Percentiles rank a stretch among this genome's conserved stretches.
phyloP scores from a whole-genome alignment of 1,140 invertebrate species.

The Maconellicoccus hirsutus region DNA sequence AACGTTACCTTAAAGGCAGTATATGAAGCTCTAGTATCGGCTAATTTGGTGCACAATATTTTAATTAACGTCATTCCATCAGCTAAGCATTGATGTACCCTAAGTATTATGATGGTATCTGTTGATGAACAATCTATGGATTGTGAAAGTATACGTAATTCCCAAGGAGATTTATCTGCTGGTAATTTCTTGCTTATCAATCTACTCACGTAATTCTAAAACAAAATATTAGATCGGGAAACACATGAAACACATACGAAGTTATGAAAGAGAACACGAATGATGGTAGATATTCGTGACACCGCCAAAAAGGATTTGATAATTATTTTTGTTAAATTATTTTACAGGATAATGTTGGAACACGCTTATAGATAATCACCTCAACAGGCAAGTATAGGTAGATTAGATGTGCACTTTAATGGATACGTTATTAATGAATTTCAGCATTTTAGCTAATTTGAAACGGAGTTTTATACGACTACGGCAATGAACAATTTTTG shows the following conservation, averaged over 20 bases:
- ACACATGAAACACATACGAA: not conserved
- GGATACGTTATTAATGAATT: not conserved
- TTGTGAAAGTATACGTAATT: constrained; percentile 40
- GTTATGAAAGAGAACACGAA: not conserved
- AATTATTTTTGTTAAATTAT: not conserved
- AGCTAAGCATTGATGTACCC: constrained; percentile 44
- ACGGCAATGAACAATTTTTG: too few relatives aligned
- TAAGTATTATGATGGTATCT: constrained; percentile 42
- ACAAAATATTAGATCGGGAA: not conserved
- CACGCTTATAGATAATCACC: not conserved
- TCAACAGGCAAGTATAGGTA: not conserved
- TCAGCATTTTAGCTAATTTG: too few relatives aligned
- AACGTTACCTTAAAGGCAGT: constrained; percentile 25
- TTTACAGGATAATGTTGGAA: not conserved
- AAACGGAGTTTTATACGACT: too few relatives aligned
- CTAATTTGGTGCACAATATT: constrained; percentile 40
- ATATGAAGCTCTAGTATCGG: constrained; percentile 36
- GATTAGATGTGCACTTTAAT: not conserved
- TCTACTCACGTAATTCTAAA: constrained; percentile 38
- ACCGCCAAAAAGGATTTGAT: not conserved
- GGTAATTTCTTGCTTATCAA: constrained; percentile 38
- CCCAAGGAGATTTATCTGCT: constrained; percentile 42
- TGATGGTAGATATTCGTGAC: not conserved
- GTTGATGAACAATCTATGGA: constrained; percentile 28
- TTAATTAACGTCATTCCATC: constrained; percentile 44